A percentile compares a stretch with the other conserved stretches of the same genome.
Evolutionary conservation across 2,888 invertebrate genomes (phyloP).

Genomic region (Drosophila incognita): DNA sequence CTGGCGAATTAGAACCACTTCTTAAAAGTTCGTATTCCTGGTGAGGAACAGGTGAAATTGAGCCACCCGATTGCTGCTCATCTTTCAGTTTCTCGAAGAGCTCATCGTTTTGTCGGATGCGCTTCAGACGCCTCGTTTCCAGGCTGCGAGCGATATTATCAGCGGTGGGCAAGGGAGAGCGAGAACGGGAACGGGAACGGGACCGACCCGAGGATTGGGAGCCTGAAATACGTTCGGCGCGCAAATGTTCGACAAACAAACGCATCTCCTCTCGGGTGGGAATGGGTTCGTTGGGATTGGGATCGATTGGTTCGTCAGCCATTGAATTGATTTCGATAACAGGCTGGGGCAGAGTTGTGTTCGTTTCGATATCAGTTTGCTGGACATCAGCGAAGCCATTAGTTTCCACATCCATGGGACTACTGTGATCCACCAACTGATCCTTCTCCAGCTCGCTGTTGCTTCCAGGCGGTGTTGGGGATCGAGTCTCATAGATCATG

Average conservation of each 20-base stretch:
- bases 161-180: slow-evolving; percentile 72
- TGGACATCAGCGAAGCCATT: slow-evolving; percentile 13
- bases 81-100: slow-evolving; percentile 52
- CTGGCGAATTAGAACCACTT: not conserved
- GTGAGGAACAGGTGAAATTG: slow-evolving; percentile 14
- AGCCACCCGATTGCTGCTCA: slow-evolving; percentile 4
- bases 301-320: slow-evolving; percentile 28
- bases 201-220: slow-evolving; percentile 39
- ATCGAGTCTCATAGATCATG: slow-evolving; percentile 58
- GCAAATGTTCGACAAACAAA: slow-evolving; percentile 59
- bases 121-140: slow-evolving; percentile 54
- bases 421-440: slow-evolving; percentile 48
- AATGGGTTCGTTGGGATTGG: slow-evolving; percentile 18
- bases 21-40: not conserved
- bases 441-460: slow-evolving; percentile 28
- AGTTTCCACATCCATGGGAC: slow-evolving; percentile 42
- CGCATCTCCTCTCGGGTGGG: slow-evolving; percentile 53
- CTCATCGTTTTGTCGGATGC: slow-evolving; percentile 67
- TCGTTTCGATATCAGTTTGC: not conserved
- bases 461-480: slow-evolving; percentile 49
- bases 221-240: slow-evolving; percentile 55
- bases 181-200: slow-evolving; percentile 60
- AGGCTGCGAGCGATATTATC: slow-evolving; percentile 71
- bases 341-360: slow-evolving; percentile 47
- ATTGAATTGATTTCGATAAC: slow-evolving; percentile 60